Base-by-base conservation (phyloP, 1,140 invertebrate species). In the Drosophila arizonae region DNA sequence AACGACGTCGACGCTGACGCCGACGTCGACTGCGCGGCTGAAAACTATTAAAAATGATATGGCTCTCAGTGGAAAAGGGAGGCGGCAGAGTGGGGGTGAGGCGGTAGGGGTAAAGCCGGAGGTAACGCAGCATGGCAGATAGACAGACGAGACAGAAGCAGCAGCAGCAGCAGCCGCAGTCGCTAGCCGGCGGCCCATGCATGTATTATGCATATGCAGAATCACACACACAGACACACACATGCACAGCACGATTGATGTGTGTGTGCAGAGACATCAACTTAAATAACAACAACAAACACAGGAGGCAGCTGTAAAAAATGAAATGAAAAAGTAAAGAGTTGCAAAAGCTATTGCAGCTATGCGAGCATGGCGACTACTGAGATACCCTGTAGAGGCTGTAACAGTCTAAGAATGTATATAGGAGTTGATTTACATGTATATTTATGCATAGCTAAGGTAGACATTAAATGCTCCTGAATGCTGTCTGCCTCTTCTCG, bases 41-140 rank as follows among this genome's bases (percentile, higher is more conserved):
- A 87, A 72, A 87, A 86, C 79, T 86, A 86, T 86, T 86, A 82
- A 87, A 86, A 86, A 86, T 86, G 76, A 82, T 81, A 87, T 76
- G 79, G 60, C 33, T 43, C 36, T 43, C 51, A 43, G 17, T 58
- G n/a, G 33, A 33, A 10, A 15, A 46, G 43, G 33, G 15, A 24
- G 11, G 28, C 8, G 48, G 21, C 24, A 9, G 30, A 13, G 39
- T 24, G 24, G 43, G 17, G 9, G 52, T 13, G 15, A 51, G 41
- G 3, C 11, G 28, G 50, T 4, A 1, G 0, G 24, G 15, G 13
- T 24, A 15, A 8, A 17, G 11, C 6, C 39, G 54, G 48, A 41
- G 39, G 28, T 39, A 39, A 33, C 48, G 33, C 1, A 28, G 26
- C 46, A 41, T 30, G 57, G 33, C 50, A 21, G 36, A 69, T 13